Percentiles rank a stretch among this genome's conserved stretches.
phyloP scores from a whole-genome alignment of 1,140 invertebrate species.

The Drosophila willistoni region DNA sequence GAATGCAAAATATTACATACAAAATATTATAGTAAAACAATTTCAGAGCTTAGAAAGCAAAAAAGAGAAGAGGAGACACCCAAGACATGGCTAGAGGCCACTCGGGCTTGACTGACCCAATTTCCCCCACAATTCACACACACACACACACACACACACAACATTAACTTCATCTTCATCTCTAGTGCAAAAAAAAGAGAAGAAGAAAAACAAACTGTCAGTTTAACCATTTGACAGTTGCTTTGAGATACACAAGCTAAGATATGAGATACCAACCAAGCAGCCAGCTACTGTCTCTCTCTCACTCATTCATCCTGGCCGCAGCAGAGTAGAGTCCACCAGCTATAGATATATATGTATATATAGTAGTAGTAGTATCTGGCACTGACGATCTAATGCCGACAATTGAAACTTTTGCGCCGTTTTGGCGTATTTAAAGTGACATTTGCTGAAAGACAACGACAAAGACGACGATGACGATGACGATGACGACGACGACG shows the following conservation, averaged over 20 bases:
- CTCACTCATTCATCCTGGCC: slow-evolving; percentile 42
- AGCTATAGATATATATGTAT: neutral
- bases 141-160: slow-evolving; percentile 23
- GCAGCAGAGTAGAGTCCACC: slow-evolving; percentile 21
- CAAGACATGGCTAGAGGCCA: slow-evolving; percentile 38
- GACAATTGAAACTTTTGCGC: slow-evolving; percentile 79
- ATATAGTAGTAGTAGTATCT: slow-evolving; percentile 34
- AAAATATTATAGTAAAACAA: slow-evolving; percentile 39
- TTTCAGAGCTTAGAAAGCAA: slow-evolving; percentile 67
- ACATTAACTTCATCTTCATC: slow-evolving; percentile 34
- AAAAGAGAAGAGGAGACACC: slow-evolving; percentile 22
- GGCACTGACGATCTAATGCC: slow-evolving; percentile 49
- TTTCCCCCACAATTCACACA: slow-evolving; percentile 42
- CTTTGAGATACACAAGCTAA: slow-evolving; percentile 75
- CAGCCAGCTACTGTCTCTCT: slow-evolving; percentile 34
- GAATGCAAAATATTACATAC: slow-evolving; percentile 9
- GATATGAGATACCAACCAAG: slow-evolving; percentile 71
- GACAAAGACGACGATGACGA: slow-evolving; percentile 25
- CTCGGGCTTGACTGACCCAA: slow-evolving; percentile 59
- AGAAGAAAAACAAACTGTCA: slow-evolving; percentile 71
- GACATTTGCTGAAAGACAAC: slow-evolving; percentile 74
- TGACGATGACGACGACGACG: too few species aligned
- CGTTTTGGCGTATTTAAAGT: slow-evolving; percentile 80
- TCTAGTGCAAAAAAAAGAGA: slow-evolving; percentile 15
- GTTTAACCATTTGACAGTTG: slow-evolving; percentile 79